Base-by-base conservation (phyloP, 35 echinoderm and acorn worm species). In the Heliocidaris erythrogramma region DNA sequence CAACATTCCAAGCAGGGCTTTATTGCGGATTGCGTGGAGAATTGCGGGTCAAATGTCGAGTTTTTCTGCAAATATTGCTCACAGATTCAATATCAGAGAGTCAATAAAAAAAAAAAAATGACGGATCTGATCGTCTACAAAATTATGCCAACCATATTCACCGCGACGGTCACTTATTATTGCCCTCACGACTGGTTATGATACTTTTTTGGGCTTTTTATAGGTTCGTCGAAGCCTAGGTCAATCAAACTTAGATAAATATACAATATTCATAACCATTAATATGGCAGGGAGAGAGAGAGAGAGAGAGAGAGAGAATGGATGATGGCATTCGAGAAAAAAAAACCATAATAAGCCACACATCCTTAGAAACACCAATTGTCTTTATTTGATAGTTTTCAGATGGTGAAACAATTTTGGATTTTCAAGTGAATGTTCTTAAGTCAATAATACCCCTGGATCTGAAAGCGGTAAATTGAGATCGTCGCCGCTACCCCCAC, bases 81-180 rank as follows among this genome's bases (percentile, higher is more conserved):
- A 89, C 31, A 89, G 87, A 32, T 48, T 89, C 87, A 89, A 89
- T 89, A 89, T 89, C 87, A 89, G 87, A 14, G 47, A 89, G 87
- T 89, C 87, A 89, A 89, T 89, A 89, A 42, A 89, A 89, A 30
- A 86, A n/a, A n/a, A 14, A 29, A 86, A 16, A 47, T 47, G 31
- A 48, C 87, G 87, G 65, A 78, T 78, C 65, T n/a, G 13, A 89
- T 32, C 87, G 30, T 31, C 31, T 42, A 4, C 31, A 89, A 14
- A 48, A 32, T 48, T 48, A 48, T 32, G 47, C 18, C 10, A 18
- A 30, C 29, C 87, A 89, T 42, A 48, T 89, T 89, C 18, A 42
- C 47, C 14, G 8, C 12, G 87, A 16, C 87, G 31, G 87, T 42
- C 31, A 32, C 47, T 47, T 32, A 18, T 35, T 42, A 42, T 89